Percentiles rank a stretch among this genome's conserved stretches.
These are phyloP conservation scores for Phaenicophaeus curvirostris DNA, from an alignment of 2,797 vertebrate genomes.

Conservation along the genomic window DNA sequence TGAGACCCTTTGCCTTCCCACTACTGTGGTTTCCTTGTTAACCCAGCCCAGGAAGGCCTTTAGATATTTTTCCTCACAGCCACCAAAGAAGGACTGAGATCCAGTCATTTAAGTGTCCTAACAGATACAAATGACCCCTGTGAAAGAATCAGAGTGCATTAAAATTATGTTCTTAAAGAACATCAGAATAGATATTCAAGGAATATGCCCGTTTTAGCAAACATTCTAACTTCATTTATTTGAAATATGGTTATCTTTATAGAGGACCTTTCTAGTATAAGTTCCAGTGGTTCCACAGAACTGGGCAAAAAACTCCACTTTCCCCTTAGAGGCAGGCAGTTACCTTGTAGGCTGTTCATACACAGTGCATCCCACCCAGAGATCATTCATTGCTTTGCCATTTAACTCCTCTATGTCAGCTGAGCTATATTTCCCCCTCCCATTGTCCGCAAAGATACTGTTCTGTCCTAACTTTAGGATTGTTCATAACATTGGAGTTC, in stretches of 20 bases:
- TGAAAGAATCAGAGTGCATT: not conserved
- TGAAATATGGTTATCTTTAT: not conserved
- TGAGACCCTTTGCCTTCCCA: not conserved
- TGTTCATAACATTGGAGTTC: not conserved
- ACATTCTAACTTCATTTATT: not conserved
- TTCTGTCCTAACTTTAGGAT: not conserved
- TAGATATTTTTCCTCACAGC: not conserved
- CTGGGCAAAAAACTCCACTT: not conserved
- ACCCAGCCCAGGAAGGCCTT: not conserved
- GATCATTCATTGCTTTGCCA: not conserved
- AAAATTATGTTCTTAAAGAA: not conserved
- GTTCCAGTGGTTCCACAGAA: not conserved
- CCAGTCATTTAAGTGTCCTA: not conserved
- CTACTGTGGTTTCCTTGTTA: not conserved
- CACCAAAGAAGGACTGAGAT: not conserved
- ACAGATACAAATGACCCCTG: not conserved
- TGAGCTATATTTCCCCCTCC: not conserved
- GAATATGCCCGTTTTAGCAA: not conserved
- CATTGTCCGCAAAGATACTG: not conserved
- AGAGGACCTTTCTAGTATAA: not conserved
- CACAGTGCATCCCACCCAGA: not conserved
- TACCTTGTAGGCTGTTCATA: not conserved
- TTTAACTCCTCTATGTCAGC: not conserved
- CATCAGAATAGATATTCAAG: not conserved
- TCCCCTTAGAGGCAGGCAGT: not conserved